Conservation (phyloP, 2,888 invertebrate genomes). For the Zaprionus obscuricornis region DNA sequence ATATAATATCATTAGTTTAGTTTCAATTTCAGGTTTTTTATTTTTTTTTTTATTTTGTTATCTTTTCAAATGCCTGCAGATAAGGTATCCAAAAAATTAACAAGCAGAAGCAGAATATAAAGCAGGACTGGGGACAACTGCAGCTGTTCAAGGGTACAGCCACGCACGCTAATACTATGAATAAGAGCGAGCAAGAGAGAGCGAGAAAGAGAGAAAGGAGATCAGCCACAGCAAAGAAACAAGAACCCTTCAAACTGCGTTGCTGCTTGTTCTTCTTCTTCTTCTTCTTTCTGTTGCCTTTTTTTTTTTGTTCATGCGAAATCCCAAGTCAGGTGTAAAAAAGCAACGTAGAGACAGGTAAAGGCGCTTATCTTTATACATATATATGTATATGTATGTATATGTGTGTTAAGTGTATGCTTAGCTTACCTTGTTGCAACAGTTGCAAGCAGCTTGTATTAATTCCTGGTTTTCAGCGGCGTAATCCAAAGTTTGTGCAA, state of each 20-base stretch:
- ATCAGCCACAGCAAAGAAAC: constrained; percentile 10
- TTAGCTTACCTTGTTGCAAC: constrained; percentile 43
- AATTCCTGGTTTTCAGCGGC: constrained; percentile 37
- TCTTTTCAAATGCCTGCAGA: too few relatives aligned
- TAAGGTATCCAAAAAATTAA: not conserved
- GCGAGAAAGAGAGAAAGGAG: not conserved
- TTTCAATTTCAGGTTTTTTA: too few relatives aligned
- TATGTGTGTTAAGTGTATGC: constrained; percentile 7
- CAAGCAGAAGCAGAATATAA: constrained; percentile 2
- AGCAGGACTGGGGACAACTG: too few relatives aligned
- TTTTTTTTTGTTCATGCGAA: too few relatives aligned
- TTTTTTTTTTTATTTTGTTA: too few relatives aligned
- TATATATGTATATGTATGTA: not conserved
- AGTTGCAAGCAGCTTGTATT: constrained; percentile 31
- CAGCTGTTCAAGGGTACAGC: constrained; percentile 27
- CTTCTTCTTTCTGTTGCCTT: too few relatives aligned
- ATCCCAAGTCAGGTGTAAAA: constrained; percentile 10
- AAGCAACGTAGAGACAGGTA: constrained; percentile 1
- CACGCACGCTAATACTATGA: constrained; percentile 14
- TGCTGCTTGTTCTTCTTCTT: too few relatives aligned
- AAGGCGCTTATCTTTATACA: not conserved
- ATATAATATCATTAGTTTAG: too few relatives aligned
- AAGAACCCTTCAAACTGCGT: too few relatives aligned
- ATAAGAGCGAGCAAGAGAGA: not conserved
- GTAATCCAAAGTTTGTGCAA: constrained; percentile 51